Base-by-base conservation (phyloP, 2,797 vertebrate genomes). In the Ptychadena robeensis region DNA sequence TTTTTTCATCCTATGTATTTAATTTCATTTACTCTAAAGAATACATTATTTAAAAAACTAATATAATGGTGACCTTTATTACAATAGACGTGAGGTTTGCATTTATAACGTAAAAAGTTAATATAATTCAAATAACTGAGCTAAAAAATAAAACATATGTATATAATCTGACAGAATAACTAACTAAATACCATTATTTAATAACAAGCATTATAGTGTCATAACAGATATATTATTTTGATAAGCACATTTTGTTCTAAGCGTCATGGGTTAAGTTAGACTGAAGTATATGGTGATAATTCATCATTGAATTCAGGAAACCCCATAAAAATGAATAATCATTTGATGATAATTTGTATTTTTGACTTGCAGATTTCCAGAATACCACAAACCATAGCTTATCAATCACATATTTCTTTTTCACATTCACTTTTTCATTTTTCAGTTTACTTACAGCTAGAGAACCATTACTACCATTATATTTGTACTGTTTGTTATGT, bases 101-200 rank as follows among this genome's bases (percentile, higher is more conserved):
- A 65, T 73, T 82, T 59, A 25, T 74, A 57, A n/a, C 35, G 4
- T 74, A 28, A 38, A 53, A 9, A 38, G 32, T 74, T 82, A 69
- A 69, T 82, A 70, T 75, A 40, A 64, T 57, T 61, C 28, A 63
- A 53, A 73, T 75, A 38, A 68, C 68, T 75, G 18, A 59, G 32
- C 15, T 7, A 14, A 73, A 22, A n/a, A 71, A 27, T 1, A 73
- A 34, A 64, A 74, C 34, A 68, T 14, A 57, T 65, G 77, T 71
- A 78, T 53, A 53, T 53, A 53, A 10, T 82, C 53, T 69, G 27
- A 71, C 25, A 73, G 73, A 66, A 32, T 31, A 66, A 79, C 74
- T 78, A 78, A 83, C 69, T 66, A 79, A 59, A 12, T 73, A 38
- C 59, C 35, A 38, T 34, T 83, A 40, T 59, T 34, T 4, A 66